Conservation (phyloP, 2,113 vertebrate species). For the Circaetus gallicus region DNA sequence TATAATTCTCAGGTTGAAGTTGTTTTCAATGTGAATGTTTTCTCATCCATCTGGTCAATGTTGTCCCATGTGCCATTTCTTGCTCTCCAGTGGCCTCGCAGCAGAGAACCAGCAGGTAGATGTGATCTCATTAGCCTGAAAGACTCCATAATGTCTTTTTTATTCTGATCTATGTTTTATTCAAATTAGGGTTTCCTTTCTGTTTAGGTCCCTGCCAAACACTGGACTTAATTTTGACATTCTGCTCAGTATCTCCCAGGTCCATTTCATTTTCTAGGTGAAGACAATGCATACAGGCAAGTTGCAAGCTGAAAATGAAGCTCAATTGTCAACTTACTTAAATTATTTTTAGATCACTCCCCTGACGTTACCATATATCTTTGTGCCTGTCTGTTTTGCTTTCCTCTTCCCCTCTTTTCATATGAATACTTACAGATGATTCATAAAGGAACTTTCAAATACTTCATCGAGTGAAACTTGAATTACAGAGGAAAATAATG, state of each 20-base stretch:
- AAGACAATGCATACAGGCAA: neutral
- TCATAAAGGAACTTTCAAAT: neutral
- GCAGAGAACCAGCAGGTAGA: neutral
- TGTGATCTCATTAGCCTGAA: neutral
- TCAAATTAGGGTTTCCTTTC: neutral
- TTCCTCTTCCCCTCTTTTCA: neutral
- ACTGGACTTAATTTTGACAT: neutral
- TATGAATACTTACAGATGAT: neutral
- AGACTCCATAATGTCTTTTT: neutral
- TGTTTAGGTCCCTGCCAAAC: neutral
- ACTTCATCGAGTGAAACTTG: neutral
- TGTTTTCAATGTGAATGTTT: neutral
- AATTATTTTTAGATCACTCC: neutral
- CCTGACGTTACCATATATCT: neutral
- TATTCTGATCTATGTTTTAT: neutral
- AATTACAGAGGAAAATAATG: neutral
- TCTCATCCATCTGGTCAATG: neutral
- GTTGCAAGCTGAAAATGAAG: neutral
- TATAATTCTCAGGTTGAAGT: neutral
- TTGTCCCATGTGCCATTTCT: neutral
- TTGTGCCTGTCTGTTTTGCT: neutral
- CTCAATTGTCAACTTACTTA: neutral
- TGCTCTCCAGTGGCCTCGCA: neutral
- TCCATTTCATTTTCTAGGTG: neutral
- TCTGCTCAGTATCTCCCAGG: neutral